Conservation (phyloP, 2,888 invertebrate genomes). For the Scaptomyza cyrtandrae region DNA sequence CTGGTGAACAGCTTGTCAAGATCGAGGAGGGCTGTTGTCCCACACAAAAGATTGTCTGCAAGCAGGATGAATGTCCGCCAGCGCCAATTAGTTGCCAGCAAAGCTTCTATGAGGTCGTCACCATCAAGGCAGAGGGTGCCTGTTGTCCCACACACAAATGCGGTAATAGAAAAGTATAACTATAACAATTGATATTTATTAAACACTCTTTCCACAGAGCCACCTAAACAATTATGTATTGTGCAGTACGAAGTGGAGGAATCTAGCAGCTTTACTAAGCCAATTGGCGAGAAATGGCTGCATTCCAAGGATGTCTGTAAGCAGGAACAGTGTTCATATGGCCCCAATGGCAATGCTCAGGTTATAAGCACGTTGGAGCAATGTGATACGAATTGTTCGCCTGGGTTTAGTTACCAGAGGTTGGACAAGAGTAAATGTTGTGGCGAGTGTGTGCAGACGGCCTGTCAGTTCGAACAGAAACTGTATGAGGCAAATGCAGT, state of each 20-base stretch:
- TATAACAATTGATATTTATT: not conserved
- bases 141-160: slow-evolving; percentile 90
- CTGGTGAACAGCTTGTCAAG: slow-evolving; percentile 87
- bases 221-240: slow-evolving; percentile 82
- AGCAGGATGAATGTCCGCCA: slow-evolving; percentile 87
- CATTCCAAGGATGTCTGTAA: slow-evolving; percentile 85
- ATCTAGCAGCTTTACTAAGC: slow-evolving; percentile 77
- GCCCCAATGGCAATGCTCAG: slow-evolving; percentile 77
- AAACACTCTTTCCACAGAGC: slow-evolving; percentile 54
- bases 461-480: slow-evolving; percentile 86
- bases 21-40: slow-evolving; percentile 91
- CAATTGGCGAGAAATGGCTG: slow-evolving; percentile 85
- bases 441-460: slow-evolving; percentile 87
- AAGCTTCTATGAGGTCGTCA: slow-evolving; percentile 86
- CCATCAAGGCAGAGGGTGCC: slow-evolving; percentile 81
- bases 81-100: slow-evolving; percentile 85
- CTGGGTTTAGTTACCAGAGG: slow-evolving; percentile 87
- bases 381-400: slow-evolving; percentile 78
- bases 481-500: slow-evolving; percentile 85
- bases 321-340: slow-evolving; percentile 79
- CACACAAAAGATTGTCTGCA: slow-evolving; percentile 86
- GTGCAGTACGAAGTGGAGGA: slow-evolving; percentile 80
- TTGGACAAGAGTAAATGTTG: slow-evolving; percentile 86
- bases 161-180: slow-evolving; percentile 84
- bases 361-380: slow-evolving; percentile 69